Conservation (phyloP, 2,888 invertebrate genomes). For the Drosophila monieri region DNA sequence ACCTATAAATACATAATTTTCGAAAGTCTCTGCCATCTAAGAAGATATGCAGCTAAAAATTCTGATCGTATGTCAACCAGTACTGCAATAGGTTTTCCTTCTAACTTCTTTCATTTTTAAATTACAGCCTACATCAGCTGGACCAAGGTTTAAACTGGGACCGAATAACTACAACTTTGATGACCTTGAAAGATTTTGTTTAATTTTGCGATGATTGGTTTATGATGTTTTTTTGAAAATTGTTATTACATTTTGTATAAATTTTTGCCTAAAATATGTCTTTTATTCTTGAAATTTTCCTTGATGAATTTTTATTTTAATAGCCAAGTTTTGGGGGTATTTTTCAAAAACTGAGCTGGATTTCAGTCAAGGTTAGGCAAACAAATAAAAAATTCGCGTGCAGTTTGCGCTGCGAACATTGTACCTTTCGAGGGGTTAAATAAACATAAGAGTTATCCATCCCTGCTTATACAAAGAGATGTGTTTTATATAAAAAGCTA, state of each 20-base stretch:
- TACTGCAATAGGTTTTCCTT: not conserved
- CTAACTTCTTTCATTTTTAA: not conserved
- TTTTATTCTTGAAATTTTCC: not conserved
- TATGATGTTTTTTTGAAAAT: not conserved
- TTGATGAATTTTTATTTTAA: not conserved
- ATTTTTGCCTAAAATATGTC: not conserved
- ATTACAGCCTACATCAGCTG: constrained; percentile 2
- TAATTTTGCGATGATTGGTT: not conserved
- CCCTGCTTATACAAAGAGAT: constrained; percentile 8
- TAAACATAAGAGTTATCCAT: not conserved
- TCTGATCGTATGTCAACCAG: not conserved
- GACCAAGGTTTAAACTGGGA: not conserved
- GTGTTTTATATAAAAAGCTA: constrained; percentile 17
- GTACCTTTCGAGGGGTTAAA: not conserved
- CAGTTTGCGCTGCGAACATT: not conserved
- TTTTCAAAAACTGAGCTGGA: not conserved
- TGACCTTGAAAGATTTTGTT: not conserved
- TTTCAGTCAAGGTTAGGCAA: constrained; percentile 1
- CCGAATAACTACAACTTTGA: not conserved
- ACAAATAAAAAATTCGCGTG: not conserved
- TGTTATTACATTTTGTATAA: not conserved
- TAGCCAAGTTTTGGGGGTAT: not conserved
- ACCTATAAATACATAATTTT: not conserved
- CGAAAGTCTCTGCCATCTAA: not conserved
- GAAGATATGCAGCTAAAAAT: not conserved